Base-by-base conservation (phyloP, 2,888 invertebrate species). In the Idaea dimidiata region DNA sequence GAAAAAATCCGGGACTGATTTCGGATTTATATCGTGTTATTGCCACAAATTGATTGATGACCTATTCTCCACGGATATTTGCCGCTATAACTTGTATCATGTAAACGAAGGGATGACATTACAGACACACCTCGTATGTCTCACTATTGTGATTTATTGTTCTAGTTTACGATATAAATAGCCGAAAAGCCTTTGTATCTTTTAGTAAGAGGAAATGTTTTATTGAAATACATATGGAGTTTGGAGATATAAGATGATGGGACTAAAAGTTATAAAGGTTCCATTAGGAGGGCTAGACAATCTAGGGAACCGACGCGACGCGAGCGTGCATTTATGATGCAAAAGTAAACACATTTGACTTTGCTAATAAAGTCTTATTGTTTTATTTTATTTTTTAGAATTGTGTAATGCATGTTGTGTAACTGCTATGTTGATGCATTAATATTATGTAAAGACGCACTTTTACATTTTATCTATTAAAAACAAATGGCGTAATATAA, bases 41-140 rank as follows among this genome's bases (percentile, higher is more conserved):
- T 73, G 72, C 66, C 69, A 63, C 70, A 67, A 70, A 66, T 68
- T 81, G 81, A 83, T 82, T 80, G 79, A 83, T 83, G 65, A 75
- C 70, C 66, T 66, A 72, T 72, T 74, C 72, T 70, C 61, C 61
- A 62, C 69, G 73, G 67, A 61, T 71, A 69, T 73, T 73, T 70
- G 71, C 68, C 59, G 65, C 71, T 67, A 65, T 69, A 68, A 72
- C 69, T 72, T 73, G 71, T 74, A 60, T 67, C 65, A 65, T 66
- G 63, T 66, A 61, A 66, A 65, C 64, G 61, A 58, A 66, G 63
- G 68, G 67, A 68, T 69, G 68, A 66, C 70, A 70, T 57, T 24
- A 24, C 3, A 24, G 24, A 24, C 24, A 24, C 24, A 63, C 53
- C 61, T 59, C 66, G 67, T 71, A 67, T 69, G 64, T 68, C 63